A percentile compares a stretch with the other conserved stretches of the same genome.
Conservation (phyloP, 2,888 invertebrate genomes). For the Lasioglossum vierecki region DNA sequence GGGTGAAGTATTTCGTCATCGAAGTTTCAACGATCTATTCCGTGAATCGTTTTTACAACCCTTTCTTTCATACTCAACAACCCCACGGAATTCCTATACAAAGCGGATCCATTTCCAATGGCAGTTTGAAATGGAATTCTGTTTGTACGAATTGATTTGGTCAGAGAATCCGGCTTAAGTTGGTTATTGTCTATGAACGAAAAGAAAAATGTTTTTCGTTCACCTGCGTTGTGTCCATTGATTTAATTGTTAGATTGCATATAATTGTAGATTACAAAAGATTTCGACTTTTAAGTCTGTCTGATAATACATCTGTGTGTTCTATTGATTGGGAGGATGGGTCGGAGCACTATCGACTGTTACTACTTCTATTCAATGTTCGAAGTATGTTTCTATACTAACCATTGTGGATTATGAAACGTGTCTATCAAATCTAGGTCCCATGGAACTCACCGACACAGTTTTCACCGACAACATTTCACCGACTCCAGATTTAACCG, state of each 20-base stretch:
- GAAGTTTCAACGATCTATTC: background rate
- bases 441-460: too few relatives aligned
- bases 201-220: background rate
- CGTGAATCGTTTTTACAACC: background rate
- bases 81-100: background rate
- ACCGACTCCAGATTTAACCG: too few relatives aligned
- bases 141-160: background rate
- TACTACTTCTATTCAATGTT: background rate
- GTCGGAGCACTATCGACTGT: background rate
- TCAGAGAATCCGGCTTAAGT: background rate
- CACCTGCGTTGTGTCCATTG: background rate
- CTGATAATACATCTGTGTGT: background rate
- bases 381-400: background rate
- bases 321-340: background rate
- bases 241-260: background rate
- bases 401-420: background rate
- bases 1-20: background rate
- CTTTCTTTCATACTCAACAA: background rate
- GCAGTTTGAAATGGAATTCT: background rate
- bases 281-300: background rate
- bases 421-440: background rate
- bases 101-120: background rate
- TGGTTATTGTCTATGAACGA: background rate
- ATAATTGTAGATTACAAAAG: too few relatives aligned
- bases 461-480: too few relatives aligned